Evolutionary conservation across 2,797 vertebrate genomes (phyloP), one percentile per base, ranked within the genome.

Genomic region (Pelochelys cantorii): DNA sequence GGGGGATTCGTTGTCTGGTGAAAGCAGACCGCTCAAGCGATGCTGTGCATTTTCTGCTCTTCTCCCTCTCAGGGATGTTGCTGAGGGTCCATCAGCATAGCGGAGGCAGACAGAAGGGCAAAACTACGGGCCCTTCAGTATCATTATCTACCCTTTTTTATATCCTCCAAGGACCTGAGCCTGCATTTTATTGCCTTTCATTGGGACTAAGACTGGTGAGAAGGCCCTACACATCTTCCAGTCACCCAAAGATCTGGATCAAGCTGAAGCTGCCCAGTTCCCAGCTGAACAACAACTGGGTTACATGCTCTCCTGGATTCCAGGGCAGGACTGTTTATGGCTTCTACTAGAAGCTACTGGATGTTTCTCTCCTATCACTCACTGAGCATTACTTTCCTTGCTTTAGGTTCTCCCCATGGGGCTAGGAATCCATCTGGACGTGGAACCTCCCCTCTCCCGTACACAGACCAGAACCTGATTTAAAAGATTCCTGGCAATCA

Each of bases 221-320:
- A 83, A 85, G 83, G 57, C 77, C 86, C 79, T 20, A 55, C 80
- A 78, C 8, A 48, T 48, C 92, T 83, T 37, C 68, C 78, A 57
- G 31, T 29, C 10, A 20, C 59, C n/a, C 65, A 65, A 42, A 4
- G 86, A 74, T 10, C 81, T 56, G 81, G 71, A 77, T 68, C 60
- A 71, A 71, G 92, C 79, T 13, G 37, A 80, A 95, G 90, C 93
- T 90, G 94, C 93, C 90, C 74, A 68, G 27, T 37, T 94, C 88
- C 94, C 95, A 96, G 94, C 95, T 94, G 92, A 91, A 93, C 57
- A 95, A 93, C 89, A 92, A 90, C 96, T 96, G 96, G 96, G 94
- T 75, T 92, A 94, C 94, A 82, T 83, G 90, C 79, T 88, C 52
- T 92, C 95, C 96, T 96, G 96, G 96, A 95, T 96, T 96, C 95